Evolutionary conservation across 2,113 vertebrate species (phyloP), one percentile per base, ranked within the genome.

Genomic region (Aepyceros melampus): DNA sequence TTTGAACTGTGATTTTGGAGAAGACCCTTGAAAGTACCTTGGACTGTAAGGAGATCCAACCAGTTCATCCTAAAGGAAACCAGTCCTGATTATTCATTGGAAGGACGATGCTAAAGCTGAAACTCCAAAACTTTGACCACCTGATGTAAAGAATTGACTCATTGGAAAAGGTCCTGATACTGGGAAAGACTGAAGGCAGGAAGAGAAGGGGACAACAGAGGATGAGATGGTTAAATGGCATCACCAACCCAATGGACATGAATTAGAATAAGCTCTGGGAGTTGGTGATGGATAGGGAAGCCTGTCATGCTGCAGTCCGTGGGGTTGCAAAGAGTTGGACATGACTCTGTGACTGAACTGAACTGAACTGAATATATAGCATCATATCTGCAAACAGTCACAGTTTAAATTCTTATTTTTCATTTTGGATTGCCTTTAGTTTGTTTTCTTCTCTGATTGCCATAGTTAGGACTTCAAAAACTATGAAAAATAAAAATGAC

Each of bases 221-320:
- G 5, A 40, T 71, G n/a, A 23, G n/a, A 13, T 40, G 67, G 36
- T 40, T 23, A 23, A 40, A 40, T 40, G 10, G 67, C 36, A 40
- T 71, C 19, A 71, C 19, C 11, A 5, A 40, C 19, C 40, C 67
- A 71, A 40, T 40, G 67, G 67, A 23, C n/a, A 23, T 71, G 19
- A 40, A 19, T 40, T 3, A 71, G n/a, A 71, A 40, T 71, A 71
- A 40, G 19, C 10, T 21, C 19, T 0, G 0, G 19, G 19, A 40
- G 5, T 71, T 71, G 67, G 19, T 71, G 67, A 40, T 40, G n/a
- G 19, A 71, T 23, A 40, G 10, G 67, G n/a, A 71, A 40, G 5
- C 67, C n/a, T 71, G 67, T 23, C 67, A 71, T 40, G n/a, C 67
- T 71, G 19, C 10, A 71, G 5, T 40, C 17, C 9, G 0, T 40